Evolutionary conservation across 1,140 invertebrate genomes (phyloP), one percentile per base, ranked within the genome.

Genomic region (Drosophila bifasciata): DNA sequence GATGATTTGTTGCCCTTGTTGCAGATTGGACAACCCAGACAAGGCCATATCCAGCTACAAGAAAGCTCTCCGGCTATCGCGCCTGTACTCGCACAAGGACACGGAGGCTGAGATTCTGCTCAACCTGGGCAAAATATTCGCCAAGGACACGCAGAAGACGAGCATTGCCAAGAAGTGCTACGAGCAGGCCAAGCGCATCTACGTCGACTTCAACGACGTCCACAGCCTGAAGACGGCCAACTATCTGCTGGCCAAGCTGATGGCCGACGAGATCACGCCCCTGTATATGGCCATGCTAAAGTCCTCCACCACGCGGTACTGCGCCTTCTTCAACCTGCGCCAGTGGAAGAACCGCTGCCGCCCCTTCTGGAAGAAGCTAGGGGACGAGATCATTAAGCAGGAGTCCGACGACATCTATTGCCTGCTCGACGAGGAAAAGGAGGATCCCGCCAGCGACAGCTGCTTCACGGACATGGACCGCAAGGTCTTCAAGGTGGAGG

Each of bases 281-380:
- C 67, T 78, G 2, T 90, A 89, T 7, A 90, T 90, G 79, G 83
- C 89, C 62, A 88, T 90, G 88, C 21, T 90, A 3, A 90, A 90
- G 76, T 57, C 79, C 0, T 80, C 83, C 0, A 63, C 32, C 0
- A 52, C 52, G 0, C 56, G 60, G 0, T 90, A 84, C 44, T 90
- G 88, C 17, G 88, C 83, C 48, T 90, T 90, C 43, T 90, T 61
- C 40, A 90, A 90, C 40, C 48, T 90, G 6, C 76, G 88, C 0
- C 88, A 90, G 32, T 90, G 88, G 88, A 90, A 90, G 71, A 90
- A 90, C 63, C 69, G 81, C 40, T 90, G 88, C 19, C 68, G 84
- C 43, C 79, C 72, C 0, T 90, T 90, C 46, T 90, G 88, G 88
- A 58, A 63, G 39, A 67, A 62, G 19, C 19, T 90, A 13, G 81